phyloP scores from a whole-genome alignment of 2,888 invertebrate species.

The Pinctada fucata region DNA sequence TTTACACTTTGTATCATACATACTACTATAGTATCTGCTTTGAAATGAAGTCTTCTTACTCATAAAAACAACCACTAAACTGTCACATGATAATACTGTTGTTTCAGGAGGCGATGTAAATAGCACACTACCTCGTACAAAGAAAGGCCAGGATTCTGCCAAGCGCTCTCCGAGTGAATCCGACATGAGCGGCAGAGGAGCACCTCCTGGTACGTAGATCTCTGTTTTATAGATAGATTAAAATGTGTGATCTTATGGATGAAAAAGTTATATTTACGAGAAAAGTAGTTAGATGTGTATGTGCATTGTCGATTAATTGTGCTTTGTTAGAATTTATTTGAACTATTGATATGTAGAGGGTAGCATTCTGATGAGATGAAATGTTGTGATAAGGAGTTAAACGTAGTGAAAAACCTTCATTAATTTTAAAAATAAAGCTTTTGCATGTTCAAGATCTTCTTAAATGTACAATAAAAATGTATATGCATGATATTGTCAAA shows the following conservation, averaged over 20 bases:
- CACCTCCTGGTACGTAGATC: conserved; percentile 52
- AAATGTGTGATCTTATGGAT: background rate
- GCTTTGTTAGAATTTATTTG: background rate
- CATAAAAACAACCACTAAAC: too few species aligned
- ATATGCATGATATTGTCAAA: too few species aligned
- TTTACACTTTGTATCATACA: background rate
- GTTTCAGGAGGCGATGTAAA: conserved; percentile 42
- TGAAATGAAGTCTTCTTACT: too few species aligned
- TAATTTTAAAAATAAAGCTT: too few species aligned
- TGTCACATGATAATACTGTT: background rate
- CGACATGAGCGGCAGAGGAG: conserved; percentile 63
- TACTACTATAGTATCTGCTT: background rate
- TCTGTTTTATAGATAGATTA: background rate
- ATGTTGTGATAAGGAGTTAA: too few species aligned
- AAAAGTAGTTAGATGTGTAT: background rate
- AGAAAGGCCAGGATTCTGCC: conserved; percentile 56
- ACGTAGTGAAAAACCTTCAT: too few species aligned
- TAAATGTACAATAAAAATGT: too few species aligned
- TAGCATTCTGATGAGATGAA: too few species aligned
- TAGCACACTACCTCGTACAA: conserved; percentile 62
- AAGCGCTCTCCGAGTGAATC: conserved; percentile 66
- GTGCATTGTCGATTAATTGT: background rate
- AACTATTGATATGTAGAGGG: too few species aligned
- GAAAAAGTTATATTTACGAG: background rate
- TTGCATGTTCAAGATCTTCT: too few species aligned